A percentile compares a stretch with the other conserved stretches of the same genome.
phyloP scores from a whole-genome alignment of 1,140 invertebrate genomes.

The Hycleus cichorii region DNA sequence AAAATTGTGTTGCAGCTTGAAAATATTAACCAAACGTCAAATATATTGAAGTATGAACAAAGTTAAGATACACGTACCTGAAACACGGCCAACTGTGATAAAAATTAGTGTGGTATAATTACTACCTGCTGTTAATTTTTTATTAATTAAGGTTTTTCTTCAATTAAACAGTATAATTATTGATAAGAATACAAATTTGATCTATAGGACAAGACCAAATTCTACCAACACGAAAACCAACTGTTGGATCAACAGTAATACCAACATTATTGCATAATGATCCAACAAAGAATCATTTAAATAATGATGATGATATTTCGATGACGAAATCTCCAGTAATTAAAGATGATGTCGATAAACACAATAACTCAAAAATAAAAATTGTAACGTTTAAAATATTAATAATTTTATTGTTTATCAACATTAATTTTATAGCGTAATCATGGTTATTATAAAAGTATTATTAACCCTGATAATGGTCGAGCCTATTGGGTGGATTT shows the following conservation, averaged over 20 bases:
- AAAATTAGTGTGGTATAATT: no score
- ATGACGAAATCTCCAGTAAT: slow-evolving; percentile 12
- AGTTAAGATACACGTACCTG: no score
- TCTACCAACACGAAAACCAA: slow-evolving; percentile 12
- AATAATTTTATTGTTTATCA: slow-evolving; percentile 8
- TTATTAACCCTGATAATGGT: slow-evolving; percentile 50
- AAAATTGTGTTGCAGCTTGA: no score
- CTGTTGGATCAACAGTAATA: slow-evolving; percentile 5
- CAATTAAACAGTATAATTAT: no score
- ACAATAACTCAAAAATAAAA: slow-evolving; percentile 45
- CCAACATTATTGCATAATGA: neutral
- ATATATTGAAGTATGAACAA: no score
- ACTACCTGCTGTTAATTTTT: no score
- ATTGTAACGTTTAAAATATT: slow-evolving; percentile 25
- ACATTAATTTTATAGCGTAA: slow-evolving; percentile 48
- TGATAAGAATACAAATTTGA: slow-evolving; percentile 12
- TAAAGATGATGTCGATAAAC: slow-evolving; percentile 36
- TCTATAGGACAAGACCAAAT: slow-evolving; percentile 27
- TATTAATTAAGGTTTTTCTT: no score
- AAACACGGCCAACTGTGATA: no score
- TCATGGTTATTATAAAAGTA: slow-evolving; percentile 73
- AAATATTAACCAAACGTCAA: no score
- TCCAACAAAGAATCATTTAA: slow-evolving; percentile 16
- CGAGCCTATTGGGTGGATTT: slow-evolving; percentile 67
- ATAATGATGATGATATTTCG: slow-evolving; percentile 17